Evolutionary conservation across 2,888 invertebrate genomes (phyloP), one percentile per base, ranked within the genome.

Genomic region (Agrenia bidenticulata): DNA sequence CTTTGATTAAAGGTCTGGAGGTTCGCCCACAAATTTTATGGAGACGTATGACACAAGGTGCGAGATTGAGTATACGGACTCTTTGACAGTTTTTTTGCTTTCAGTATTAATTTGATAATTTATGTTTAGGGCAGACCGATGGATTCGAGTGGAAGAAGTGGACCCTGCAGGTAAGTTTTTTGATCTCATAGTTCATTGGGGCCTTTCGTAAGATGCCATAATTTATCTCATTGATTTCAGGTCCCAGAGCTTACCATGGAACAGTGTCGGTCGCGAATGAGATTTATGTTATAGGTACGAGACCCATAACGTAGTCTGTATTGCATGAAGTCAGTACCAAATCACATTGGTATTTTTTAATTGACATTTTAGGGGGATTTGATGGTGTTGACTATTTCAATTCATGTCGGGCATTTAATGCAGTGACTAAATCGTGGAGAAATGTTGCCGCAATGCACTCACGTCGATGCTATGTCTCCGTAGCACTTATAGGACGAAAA

Each of bases 181-280:
- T 37, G 32, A 21, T 56, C 4, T 55, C 32, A 17, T 9, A 9
- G 7, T 23, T 19, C 5, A 45, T 45, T 45, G 15, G 45, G 4
- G n/a, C 45, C 15, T 51, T 27, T 57, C 2, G 23, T 23, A 21
- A 17, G 9, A 11, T 19, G 9, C 86, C 21, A 24, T 45, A 15
- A n/a, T 13, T 41, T 45, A 45, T 37, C 15, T 60, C 21, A 11
- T 32, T 13, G 17, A 13, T 32, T 26, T 26, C 17, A 13, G 93
- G 92, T 24, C 90, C 94, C 0, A 84, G 94, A 60, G 94, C 94
- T 0, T 95, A 95, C 79, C 95, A 95, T 78, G 94, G 94, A n/a
- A 90, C 92, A 0, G 92, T 91, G 0, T 91, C 94, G 0, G 84
- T 95, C 0, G 91, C 89, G 0, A 86, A 85, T 75, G 87, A 89